These are phyloP conservation scores for Urechis unicinctus DNA, from an alignment of 2,888 invertebrate species.

Conservation along the genomic window DNA sequence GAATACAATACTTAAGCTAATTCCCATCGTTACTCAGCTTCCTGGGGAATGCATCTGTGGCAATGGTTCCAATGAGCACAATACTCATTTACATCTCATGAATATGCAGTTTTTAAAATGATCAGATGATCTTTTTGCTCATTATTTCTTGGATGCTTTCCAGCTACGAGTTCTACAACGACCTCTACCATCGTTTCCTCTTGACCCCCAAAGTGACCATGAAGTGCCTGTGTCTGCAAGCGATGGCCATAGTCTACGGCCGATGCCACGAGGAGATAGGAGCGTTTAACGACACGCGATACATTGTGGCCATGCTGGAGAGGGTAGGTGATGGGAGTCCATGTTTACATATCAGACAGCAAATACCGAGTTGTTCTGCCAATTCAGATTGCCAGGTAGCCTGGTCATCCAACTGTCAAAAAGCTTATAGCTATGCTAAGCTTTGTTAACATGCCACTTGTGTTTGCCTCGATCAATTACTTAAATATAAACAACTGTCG, in stretches of 20 bases:
- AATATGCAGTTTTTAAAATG: not conserved
- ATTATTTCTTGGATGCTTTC: not conserved
- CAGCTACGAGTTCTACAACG: slow-evolving; percentile 84
- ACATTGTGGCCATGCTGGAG: slow-evolving; percentile 90
- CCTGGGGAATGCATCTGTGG: no score
- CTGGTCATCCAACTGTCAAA: no score
- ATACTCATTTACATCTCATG: no score
- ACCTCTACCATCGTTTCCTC: slow-evolving; percentile 93
- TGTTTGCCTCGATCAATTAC: no score
- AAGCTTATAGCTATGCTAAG: no score
- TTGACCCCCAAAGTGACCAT: slow-evolving; percentile 83
- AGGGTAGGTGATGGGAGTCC: slow-evolving; percentile 58
- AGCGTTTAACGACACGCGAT: slow-evolving; percentile 91
- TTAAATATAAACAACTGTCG: no score
- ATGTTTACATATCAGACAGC: not conserved
- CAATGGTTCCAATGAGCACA: no score
- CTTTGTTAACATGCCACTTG: no score
- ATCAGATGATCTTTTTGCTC: not conserved
- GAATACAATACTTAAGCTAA: no score
- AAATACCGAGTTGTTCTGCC: no score
- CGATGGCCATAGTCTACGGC: slow-evolving; percentile 96
- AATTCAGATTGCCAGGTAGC: no score
- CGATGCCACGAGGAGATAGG: slow-evolving; percentile 94
- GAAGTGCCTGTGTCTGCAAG: slow-evolving; percentile 96
- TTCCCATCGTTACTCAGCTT: no score